Conservation (phyloP, 2,797 vertebrate species). For the Syngnathus rostellatus region DNA sequence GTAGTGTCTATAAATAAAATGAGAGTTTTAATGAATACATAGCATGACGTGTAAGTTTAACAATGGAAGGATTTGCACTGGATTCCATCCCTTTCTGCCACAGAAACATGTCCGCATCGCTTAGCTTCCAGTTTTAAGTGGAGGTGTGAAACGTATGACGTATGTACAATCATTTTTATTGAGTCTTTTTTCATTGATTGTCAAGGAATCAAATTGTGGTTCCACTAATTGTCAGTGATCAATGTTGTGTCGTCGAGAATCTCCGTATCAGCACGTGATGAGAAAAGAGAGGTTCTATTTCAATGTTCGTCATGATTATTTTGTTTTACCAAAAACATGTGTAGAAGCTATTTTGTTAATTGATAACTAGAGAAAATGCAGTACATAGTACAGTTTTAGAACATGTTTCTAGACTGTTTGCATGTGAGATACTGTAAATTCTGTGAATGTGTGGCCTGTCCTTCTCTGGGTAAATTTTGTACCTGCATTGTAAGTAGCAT, state of each 20-base stretch:
- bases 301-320: constrained; percentile 58
- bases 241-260: constrained; percentile 29
- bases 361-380: constrained; percentile 33
- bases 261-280: constrained; percentile 31
- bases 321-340: constrained; percentile 75
- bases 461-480: constrained; percentile 86
- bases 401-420: constrained; percentile 64
- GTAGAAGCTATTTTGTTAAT: constrained; percentile 80
- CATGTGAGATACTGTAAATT: constrained; percentile 88
- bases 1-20: not conserved
- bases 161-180: not conserved
- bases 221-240: constrained; percentile 39
- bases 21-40: not conserved
- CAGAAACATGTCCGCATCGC: not conserved
- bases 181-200: constrained; percentile 20
- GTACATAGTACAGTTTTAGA: constrained; percentile 30
- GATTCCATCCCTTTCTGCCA: not conserved
- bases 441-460: constrained; percentile 77
- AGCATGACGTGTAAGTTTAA: not conserved
- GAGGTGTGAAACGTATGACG: constrained; percentile 3
- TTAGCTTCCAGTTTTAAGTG: constrained; percentile 12
- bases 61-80: not conserved
- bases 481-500: constrained; percentile 84
- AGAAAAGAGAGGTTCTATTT: constrained; percentile 21
- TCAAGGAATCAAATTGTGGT: constrained; percentile 27